phyloP scores from a whole-genome alignment of 2,113 vertebrate genomes.

The Mobula hypostoma region DNA sequence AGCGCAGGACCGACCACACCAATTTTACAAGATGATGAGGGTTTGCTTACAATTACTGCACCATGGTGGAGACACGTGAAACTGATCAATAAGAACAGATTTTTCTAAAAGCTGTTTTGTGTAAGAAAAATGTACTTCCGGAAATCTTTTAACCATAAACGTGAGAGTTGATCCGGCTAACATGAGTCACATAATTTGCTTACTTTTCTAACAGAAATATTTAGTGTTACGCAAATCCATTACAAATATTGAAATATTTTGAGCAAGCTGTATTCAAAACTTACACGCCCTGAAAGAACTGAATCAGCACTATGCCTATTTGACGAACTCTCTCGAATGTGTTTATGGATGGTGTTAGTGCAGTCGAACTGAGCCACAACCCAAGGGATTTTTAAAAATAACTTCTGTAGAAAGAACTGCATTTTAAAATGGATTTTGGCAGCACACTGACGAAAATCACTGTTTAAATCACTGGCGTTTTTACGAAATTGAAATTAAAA shows the following conservation, averaged over 20 bases:
- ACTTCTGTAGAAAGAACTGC: neutral
- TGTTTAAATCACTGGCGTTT: neutral
- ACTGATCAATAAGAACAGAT: neutral
- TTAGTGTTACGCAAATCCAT: neutral
- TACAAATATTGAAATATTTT: neutral
- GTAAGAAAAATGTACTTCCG: neutral
- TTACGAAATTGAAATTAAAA: neutral
- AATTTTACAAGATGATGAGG: neutral
- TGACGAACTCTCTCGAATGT: no score
- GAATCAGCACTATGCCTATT: neutral
- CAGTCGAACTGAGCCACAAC: neutral
- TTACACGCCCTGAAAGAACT: neutral
- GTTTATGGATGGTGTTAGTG: neutral
- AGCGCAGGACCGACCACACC: neutral
- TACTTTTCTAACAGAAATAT: constrained; percentile 5
- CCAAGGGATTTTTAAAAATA: neutral
- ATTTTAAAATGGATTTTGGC: neutral
- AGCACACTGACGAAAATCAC: neutral
- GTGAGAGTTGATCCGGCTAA: neutral
- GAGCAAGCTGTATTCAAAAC: neutral
- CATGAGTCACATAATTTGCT: constrained; percentile 3
- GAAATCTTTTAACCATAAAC: neutral
- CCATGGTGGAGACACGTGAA: neutral
- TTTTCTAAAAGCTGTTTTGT: neutral
- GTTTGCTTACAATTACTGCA: neutral